Percentiles rank a stretch among this genome's conserved stretches.
phyloP scores from a whole-genome alignment of 1,140 invertebrate species.

The Ectropis grisescens region DNA sequence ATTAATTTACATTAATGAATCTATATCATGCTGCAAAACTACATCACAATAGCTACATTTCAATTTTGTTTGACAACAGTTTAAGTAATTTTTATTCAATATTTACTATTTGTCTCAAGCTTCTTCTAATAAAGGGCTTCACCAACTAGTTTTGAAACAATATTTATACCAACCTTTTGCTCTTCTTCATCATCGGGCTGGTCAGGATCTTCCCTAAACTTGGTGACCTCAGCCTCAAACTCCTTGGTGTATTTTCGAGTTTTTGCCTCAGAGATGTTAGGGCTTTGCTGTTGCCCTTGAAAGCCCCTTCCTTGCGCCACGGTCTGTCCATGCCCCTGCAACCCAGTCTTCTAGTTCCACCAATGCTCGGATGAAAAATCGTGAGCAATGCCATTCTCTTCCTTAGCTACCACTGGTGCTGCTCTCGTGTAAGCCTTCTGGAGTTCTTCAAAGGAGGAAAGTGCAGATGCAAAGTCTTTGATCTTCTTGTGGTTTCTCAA shows the following conservation, averaged over 20 bases:
- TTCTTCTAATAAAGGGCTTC: too few species aligned
- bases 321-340: constrained; percentile 89
- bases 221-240: constrained; percentile 89
- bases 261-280: constrained; percentile 95
- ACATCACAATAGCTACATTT: too few species aligned
- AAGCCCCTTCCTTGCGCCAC: constrained; percentile 74
- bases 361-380: constrained; percentile 81
- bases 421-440: constrained; percentile 92
- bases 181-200: constrained; percentile 87
- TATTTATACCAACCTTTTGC: constrained; percentile 83
- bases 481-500: constrained; percentile 97
- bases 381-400: constrained; percentile 90
- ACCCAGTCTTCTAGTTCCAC: constrained; percentile 96
- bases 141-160: too few species aligned
- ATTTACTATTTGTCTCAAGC: too few species aligned
- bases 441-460: constrained; percentile 95
- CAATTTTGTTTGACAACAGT: too few species aligned
- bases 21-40: too few species aligned
- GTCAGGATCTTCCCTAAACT: constrained; percentile 93
- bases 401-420: constrained; percentile 87
- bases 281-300: constrained; percentile 86
- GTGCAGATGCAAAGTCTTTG: constrained; percentile 96
- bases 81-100: too few species aligned
- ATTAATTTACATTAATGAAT: too few species aligned
- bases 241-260: constrained; percentile 96